These are phyloP conservation scores for Pelochelys cantorii DNA, from an alignment of 2,797 vertebrate species.

Conservation along the genomic window DNA sequence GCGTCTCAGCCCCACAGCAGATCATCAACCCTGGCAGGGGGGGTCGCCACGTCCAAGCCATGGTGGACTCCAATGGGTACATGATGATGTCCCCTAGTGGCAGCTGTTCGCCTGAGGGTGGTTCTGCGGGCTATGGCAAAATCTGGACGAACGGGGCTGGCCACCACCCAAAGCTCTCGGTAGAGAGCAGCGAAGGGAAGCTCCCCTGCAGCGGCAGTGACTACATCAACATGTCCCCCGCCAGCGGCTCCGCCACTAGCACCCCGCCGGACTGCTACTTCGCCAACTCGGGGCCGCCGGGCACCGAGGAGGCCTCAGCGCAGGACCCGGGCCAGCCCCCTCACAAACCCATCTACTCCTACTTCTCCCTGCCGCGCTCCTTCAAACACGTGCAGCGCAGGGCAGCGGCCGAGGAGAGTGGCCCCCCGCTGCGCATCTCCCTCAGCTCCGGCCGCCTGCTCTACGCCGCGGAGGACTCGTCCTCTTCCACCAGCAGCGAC, in stretches of 20 bases:
- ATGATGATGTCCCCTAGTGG: conserved; percentile 93
- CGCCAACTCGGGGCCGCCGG: conserved; percentile 45
- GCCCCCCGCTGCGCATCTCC: conserved; percentile 78
- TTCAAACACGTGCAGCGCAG: conserved; percentile 86
- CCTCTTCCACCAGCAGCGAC: conserved; percentile 88
- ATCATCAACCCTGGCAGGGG: conserved; percentile 86
- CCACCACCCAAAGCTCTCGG: conserved; percentile 81
- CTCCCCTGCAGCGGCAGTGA: conserved; percentile 81
- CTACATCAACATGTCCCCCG: conserved; percentile 92
- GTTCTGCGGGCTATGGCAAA: conserved; percentile 82
- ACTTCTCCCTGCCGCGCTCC: conserved; percentile 89
- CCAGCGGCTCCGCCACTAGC: conserved; percentile 86
- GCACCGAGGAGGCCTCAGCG: conserved; percentile 35
- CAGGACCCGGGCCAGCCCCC: conserved; percentile 71
- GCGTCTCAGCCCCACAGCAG: conserved; percentile 89
- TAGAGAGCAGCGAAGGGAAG: conserved; percentile 84
- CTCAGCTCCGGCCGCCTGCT: conserved; percentile 82
- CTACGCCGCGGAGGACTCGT: conserved; percentile 84
- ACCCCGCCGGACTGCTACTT: conserved; percentile 89
- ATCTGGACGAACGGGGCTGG: conserved; percentile 85
- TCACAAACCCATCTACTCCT: conserved; percentile 84
- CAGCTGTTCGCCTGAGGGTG: conserved; percentile 87
- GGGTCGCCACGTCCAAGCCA: conserved; percentile 79
- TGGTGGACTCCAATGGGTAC: conserved; percentile 88
- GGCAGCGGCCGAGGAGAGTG: conserved; percentile 54